Base-by-base conservation (phyloP, 2,797 vertebrate species). In the Poecilia velifera region DNA sequence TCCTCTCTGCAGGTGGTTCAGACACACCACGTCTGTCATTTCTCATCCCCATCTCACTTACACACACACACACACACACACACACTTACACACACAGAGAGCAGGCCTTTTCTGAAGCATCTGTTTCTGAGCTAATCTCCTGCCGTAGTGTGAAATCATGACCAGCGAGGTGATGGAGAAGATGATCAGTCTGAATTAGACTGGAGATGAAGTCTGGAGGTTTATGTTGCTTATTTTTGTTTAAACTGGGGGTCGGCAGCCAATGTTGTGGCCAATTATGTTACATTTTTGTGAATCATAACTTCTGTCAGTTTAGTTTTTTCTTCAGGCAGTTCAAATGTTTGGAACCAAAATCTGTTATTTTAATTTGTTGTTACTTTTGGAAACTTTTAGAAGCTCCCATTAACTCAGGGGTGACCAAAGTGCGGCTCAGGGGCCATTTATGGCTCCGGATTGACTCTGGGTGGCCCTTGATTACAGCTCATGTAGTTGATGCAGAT, bases 1-100 rank as follows among this genome's bases (percentile, higher is more conserved):
- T 96, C 96, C 95, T 0, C 95, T 96, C 91, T 96, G 96, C 64
- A 95, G 92, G 93, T 97, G 96, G 92, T 96, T 96, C 72, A 96
- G 91, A 84, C 95, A 96, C 81, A 72, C 72, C 87, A 89, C 76
- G 72, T 62, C 53, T 72, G 20, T 79, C 66, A 68, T 68, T 68
- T 68, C 59, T 43, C 39, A 68, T 68, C 22, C 34, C 9, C 0
- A 12, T 68, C 36, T 68, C 39, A 28, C 2, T 6, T 18, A 13
- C 45, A 0, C 9, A 45, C 13, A 6, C 59, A 14, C 55, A 62
- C 28, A 16, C 57, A 51, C 72, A 14, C 53, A 31, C n/a, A 71
- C 45, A 68, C 41, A 62, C 55, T 7, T 16, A 34, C 25, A 55
- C 22, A 10, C 53, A 70, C 62, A n/a, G 53, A 39, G 20, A 78